Evolutionary conservation across 2,113 vertebrate species (phyloP).

Genomic region (Myodes glareolus): DNA sequence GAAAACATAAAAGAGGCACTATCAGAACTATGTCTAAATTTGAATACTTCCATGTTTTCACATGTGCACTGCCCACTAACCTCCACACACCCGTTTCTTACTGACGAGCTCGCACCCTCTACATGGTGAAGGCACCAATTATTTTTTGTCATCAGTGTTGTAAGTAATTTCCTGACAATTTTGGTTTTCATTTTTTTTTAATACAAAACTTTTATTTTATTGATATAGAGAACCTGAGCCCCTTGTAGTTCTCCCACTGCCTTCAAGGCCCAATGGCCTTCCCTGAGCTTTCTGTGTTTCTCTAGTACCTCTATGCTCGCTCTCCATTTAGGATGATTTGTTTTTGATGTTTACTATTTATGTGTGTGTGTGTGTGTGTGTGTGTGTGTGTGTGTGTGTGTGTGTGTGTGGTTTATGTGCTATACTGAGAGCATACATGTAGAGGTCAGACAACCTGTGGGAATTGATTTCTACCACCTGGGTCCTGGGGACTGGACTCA

Average conservation of each 20-base stretch:
- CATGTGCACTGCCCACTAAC: not conserved
- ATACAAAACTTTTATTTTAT: not conserved
- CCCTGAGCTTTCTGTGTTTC: not conserved
- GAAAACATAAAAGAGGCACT: not conserved
- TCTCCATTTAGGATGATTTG: not conserved
- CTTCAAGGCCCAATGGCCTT: not conserved
- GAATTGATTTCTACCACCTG: not conserved
- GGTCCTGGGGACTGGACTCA: not conserved
- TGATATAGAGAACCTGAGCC: not conserved
- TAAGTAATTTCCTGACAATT: not conserved
- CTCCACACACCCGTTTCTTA: not conserved
- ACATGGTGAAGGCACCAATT: not conserved
- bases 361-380: not conserved
- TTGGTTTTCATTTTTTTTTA: not conserved
- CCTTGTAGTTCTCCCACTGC: not conserved
- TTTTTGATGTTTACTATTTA: not conserved
- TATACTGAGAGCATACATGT: not conserved
- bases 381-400: not conserved
- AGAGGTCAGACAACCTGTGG: not conserved
- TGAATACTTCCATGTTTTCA: not conserved
- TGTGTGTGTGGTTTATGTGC: not conserved
- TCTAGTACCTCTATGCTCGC: not conserved
- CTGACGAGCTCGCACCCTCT: not conserved
- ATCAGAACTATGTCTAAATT: not conserved
- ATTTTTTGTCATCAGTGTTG: not conserved